Base-by-base conservation (phyloP, 2,888 invertebrate species). In the Aethes cnicana region DNA sequence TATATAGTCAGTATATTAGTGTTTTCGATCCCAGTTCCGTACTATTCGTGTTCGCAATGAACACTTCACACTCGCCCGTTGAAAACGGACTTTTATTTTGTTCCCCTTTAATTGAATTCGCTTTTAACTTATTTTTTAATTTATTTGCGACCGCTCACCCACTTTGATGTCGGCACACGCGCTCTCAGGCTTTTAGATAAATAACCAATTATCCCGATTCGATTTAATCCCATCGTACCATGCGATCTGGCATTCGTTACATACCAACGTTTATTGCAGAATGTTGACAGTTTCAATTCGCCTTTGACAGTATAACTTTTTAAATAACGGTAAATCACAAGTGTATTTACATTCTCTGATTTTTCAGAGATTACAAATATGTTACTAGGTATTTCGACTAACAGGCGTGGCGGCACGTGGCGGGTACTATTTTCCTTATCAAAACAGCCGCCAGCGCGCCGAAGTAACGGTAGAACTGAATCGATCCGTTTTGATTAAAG, bases 201-300 rank as follows among this genome's bases (percentile, higher is more conserved):
- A 84, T 82, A 84, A 83, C 74, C 82, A 83, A 87, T 86, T 84
- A 85, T 77, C 74, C 72, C 70, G 69, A 77, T 76, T 74, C 73
- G 74, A 73, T 77, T 81, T 74, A 77, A 81, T 80, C 72, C 67
- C 58, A 62, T 60, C 59, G 61, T 58, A 67, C 64, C 64, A 66
- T 72, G 73, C 66, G 72, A 73, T 74, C 64, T 68, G 68, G 66
- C 64, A 69, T 72, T 61, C 61, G 46, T 52, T 62, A 52, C 57
- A 25, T 32, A 32, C 37, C 9, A 32, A 30, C 16, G 16, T 57
- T 59, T 59, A 63, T 63, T 64, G 57, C 56, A 33, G 59, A 61
- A 56, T 65, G 59, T 58, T 60, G 55, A 61, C 35, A 25, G 42
- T 47, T 53, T 63, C 59, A 62, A 61, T 57, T 55, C 5, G 12